These are phyloP conservation scores for Caerostris extrusa DNA, from an alignment of 1,140 invertebrate species.

Conservation along the genomic window DNA sequence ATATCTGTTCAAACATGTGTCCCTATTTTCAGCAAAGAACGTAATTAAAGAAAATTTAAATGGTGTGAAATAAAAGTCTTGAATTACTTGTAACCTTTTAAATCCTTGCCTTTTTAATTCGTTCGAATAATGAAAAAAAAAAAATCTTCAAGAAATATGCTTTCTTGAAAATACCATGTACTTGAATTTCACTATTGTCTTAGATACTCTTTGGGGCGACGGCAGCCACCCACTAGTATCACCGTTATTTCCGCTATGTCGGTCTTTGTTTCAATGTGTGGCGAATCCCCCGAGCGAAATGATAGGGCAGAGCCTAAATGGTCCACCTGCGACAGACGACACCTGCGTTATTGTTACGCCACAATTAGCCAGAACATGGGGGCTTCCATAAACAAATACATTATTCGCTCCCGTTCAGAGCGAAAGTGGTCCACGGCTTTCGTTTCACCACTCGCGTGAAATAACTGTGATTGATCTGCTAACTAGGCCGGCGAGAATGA, in stretches of 20 bases:
- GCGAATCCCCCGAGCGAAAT: background rate
- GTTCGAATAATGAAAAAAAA: too few species aligned
- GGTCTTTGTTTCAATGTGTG: constrained; percentile 40
- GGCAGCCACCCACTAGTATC: background rate
- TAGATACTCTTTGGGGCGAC: too few species aligned
- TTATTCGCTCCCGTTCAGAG: constrained; percentile 24
- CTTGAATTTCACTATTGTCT: too few species aligned
- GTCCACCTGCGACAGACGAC: constrained; percentile 74
- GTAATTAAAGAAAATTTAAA: too few species aligned
- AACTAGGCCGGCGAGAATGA: background rate
- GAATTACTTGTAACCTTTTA: too few species aligned
- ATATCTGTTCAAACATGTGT: too few species aligned
- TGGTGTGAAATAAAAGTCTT: too few species aligned
- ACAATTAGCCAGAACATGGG: constrained; percentile 70
- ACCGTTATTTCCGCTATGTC: constrained; percentile 10
- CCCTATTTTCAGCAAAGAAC: too few species aligned
- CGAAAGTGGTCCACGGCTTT: constrained; percentile 1
- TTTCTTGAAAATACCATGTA: too few species aligned
- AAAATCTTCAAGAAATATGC: too few species aligned
- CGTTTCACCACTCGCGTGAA: constrained; percentile 28
- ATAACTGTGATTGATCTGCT: constrained; percentile 16
- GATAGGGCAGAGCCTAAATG: constrained; percentile 48
- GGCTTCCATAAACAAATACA: constrained; percentile 72
- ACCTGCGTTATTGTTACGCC: constrained; percentile 75
- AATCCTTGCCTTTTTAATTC: too few species aligned